Conservation (phyloP, 1,140 invertebrate species). For the Lasioglossum albipes region DNA sequence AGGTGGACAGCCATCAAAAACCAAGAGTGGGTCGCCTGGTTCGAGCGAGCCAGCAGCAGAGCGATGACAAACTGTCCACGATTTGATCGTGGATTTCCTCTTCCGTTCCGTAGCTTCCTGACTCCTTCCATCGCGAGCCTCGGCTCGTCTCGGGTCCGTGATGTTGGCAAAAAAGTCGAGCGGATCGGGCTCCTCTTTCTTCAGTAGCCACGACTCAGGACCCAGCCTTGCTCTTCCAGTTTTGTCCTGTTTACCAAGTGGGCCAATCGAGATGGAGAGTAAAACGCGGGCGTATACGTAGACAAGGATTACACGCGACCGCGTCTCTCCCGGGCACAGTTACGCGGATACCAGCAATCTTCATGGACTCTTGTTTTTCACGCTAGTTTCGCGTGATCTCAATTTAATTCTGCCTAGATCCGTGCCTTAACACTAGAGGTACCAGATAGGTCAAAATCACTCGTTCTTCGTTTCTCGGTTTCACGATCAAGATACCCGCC, state of each 20-base stretch:
- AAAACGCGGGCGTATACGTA: slow-evolving; percentile 54
- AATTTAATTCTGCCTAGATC: background rate
- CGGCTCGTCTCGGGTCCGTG: slow-evolving; percentile 56
- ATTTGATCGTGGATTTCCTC: slow-evolving; percentile 48
- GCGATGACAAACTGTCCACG: slow-evolving; percentile 28
- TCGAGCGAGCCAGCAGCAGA: slow-evolving; percentile 31
- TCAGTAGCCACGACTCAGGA: slow-evolving; percentile 33
- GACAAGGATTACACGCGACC: slow-evolving; percentile 17
- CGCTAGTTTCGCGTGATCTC: slow-evolving; percentile 13
- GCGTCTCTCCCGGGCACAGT: slow-evolving; percentile 13
- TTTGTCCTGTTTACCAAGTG: slow-evolving; percentile 79
- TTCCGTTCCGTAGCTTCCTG: slow-evolving; percentile 24
- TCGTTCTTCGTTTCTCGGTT: too few relatives aligned
- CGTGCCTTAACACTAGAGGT: background rate
- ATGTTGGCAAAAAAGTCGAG: slow-evolving; percentile 72
- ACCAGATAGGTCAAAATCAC: too few relatives aligned
- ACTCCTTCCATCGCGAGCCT: slow-evolving; percentile 18
- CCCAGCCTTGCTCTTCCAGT: slow-evolving; percentile 64
- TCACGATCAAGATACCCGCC: too few relatives aligned
- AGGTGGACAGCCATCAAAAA: slow-evolving; percentile 69
- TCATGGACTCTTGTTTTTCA: slow-evolving; percentile 22
- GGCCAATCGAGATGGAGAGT: slow-evolving; percentile 79
- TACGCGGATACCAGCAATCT: slow-evolving; percentile 9
- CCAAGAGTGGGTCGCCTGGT: slow-evolving; percentile 68
- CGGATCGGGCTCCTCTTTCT: slow-evolving; percentile 57